Base-by-base conservation (phyloP, 2,797 vertebrate species). In the Coendou prehensilis region DNA sequence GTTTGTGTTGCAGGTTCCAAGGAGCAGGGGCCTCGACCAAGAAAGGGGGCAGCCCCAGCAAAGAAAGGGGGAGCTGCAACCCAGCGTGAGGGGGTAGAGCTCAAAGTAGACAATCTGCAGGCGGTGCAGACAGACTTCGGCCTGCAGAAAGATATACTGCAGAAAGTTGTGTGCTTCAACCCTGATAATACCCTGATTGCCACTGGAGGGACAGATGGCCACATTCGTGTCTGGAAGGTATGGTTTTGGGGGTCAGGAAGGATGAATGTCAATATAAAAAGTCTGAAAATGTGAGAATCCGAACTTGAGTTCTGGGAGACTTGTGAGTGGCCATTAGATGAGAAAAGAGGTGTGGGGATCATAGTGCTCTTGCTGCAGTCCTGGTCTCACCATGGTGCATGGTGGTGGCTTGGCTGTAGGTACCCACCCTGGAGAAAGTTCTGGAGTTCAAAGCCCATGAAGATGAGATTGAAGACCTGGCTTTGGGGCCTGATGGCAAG, bases 211-310 rank as follows among this genome's bases (percentile, higher is more conserved):
- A 99, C 99, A 0, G 99, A 99, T 0, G 99, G 99, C 96, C 99
- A 98, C 97, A 73, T 99, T 47, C 98, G 99, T 59, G 98, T 99
- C 87, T 99, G 99, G 99, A 99, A 99, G 99, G 99, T 99, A 80
- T 4, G 94, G 83, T 28, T 89, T 91, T 23, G 28, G 30, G 47
- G 75, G 75, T 1, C n/a, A 33, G 47, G 41, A 59, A 45, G 45
- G n/a, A 56, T 50, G 80, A 17, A 13, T 75, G 45, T 87, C 57
- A 47, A n/a, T 45, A 41, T 54, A 83, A 17, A 82, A 50, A 76
- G 59, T 57, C 56, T 45, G n/a, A 87, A 67, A 59, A 14, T 90
- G 47, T 87, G 85, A 88, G 47, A 86, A 26, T 61, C n/a, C 26
- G 20, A 91, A 82, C 6, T 0, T 45, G 33, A 63, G 30, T 87